Base-by-base conservation (phyloP, 2,113 vertebrate genomes). In the Bolborhynchus lineola region DNA sequence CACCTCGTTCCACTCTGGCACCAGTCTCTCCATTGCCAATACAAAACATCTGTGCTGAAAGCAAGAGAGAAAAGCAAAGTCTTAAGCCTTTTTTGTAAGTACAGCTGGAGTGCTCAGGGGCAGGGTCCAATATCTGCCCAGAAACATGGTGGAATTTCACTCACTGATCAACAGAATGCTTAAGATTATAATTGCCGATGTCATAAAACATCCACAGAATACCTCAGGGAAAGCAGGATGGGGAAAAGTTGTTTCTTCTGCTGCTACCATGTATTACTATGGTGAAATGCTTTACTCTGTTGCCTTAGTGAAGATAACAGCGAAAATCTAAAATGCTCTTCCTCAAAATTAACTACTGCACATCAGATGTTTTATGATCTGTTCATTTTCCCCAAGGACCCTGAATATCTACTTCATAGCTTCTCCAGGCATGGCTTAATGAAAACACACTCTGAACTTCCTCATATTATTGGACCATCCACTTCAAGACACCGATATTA, bases 341-440 rank as follows among this genome's bases (percentile, higher is more conserved):
- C 33, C 57, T 59, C n/a, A 59, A 24, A 59, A 35, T 35, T 59
- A 59, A n/a, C 57, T 71, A 26, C 76, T 52, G 71, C 35, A 15
- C 33, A 5, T 59, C 57, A 59, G 33, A n/a, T 79, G 15, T 69
- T 91, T 91, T 64, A 71, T 20, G 44, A 81, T 28, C 67, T 64
- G 52, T 17, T 71, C 11, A 9, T 46, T 80, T 76, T 74, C 86
- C 78, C 47, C 52, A 77, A 42, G 92, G 84, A 88, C 87, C 33
- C 2, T 10, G 6, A 75, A 37, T 53, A 75, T 67, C 75, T 39
- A 10, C 47, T 72, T 93, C 77, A 37, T 55, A 63, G 76, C 76
- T 92, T 88, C 53, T 76, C 55, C 79, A 85, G 88, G 35, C 78
- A 39, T 1, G 0, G 50, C 57, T 26, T 4, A 23, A 29, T 19